Evolutionary conservation across 2,113 vertebrate species (phyloP).

Genomic region (Coptodon rendalli): DNA sequence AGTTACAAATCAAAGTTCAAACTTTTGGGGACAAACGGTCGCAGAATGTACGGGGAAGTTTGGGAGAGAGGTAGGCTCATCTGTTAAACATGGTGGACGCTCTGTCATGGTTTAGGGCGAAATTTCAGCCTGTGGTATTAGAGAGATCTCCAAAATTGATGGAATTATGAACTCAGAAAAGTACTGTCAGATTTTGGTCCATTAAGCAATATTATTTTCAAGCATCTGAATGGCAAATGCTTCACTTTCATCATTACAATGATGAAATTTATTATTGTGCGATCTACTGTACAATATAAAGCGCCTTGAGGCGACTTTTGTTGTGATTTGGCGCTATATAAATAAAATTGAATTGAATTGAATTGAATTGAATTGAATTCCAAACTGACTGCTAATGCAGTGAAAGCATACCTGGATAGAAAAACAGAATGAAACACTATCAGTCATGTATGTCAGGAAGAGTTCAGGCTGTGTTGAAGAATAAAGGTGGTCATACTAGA

Average conservation of each 20-base stretch:
- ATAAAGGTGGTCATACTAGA: background rate
- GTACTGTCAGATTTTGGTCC: background rate
- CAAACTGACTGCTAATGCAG: background rate
- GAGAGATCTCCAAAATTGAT: background rate
- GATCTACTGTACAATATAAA: too few species aligned
- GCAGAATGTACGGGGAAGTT: rapidly evolving
- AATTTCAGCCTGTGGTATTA: background rate
- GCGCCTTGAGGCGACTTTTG: too few species aligned
- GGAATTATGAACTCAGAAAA: background rate
- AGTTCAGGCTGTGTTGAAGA: background rate
- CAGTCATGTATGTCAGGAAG: background rate
- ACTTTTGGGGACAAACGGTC: rapidly evolving
- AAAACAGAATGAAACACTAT: background rate
- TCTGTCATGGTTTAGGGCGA: background rate
- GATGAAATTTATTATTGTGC: too few species aligned
- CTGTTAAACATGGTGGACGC: background rate
- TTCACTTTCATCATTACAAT: background rate
- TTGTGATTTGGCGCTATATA: too few species aligned
- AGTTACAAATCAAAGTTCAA: background rate
- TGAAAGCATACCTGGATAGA: background rate
- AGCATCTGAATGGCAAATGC: background rate
- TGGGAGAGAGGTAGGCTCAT: background rate
- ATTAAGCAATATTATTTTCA: background rate
- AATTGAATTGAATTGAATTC: too few species aligned
- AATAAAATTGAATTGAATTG: too few species aligned